phyloP scores from a whole-genome alignment of 2,888 invertebrate genomes.

The Leucophora obtusa region DNA sequence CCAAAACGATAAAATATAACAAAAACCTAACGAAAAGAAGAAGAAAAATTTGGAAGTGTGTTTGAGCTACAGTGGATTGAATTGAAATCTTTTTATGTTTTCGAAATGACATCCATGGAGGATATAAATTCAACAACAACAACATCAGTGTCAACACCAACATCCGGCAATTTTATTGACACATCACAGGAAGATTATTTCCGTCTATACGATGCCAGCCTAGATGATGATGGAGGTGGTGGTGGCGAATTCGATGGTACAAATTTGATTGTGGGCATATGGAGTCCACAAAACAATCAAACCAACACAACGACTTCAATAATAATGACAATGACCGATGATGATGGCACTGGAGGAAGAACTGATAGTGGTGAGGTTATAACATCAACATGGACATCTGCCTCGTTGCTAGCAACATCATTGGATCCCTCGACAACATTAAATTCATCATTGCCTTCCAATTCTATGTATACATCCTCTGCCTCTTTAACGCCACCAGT shows the following conservation, averaged over 20 bases:
- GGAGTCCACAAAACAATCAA: constrained; percentile 62
- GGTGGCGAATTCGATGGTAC: constrained; percentile 43
- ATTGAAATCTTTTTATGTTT: constrained; percentile 7
- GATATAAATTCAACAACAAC: constrained; percentile 64
- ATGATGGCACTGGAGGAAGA: not conserved
- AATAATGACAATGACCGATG: constrained; percentile 30
- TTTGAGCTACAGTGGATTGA: not conserved
- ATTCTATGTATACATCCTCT: constrained; percentile 10
- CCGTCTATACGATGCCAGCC: constrained; percentile 60
- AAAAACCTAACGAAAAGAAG: not conserved
- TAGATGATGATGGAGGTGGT: constrained; percentile 43
- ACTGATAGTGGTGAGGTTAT: constrained; percentile 9
- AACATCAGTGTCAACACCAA: constrained; percentile 28
- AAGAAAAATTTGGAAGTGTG: not conserved
- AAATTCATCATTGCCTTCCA: constrained; percentile 2
- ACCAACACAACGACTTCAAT: constrained; percentile 56
- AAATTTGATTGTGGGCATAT: constrained; percentile 64
- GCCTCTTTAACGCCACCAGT: constrained; percentile 16
- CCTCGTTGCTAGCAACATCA: constrained; percentile 8
- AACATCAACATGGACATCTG: constrained; percentile 37
- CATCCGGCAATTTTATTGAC: constrained; percentile 61
- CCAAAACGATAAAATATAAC: not conserved
- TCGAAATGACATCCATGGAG: constrained; percentile 62
- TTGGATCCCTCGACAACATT: not conserved
- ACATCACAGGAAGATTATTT: constrained; percentile 64